phyloP scores from a whole-genome alignment of 2,888 invertebrate genomes.

The Thalpophila matura region DNA sequence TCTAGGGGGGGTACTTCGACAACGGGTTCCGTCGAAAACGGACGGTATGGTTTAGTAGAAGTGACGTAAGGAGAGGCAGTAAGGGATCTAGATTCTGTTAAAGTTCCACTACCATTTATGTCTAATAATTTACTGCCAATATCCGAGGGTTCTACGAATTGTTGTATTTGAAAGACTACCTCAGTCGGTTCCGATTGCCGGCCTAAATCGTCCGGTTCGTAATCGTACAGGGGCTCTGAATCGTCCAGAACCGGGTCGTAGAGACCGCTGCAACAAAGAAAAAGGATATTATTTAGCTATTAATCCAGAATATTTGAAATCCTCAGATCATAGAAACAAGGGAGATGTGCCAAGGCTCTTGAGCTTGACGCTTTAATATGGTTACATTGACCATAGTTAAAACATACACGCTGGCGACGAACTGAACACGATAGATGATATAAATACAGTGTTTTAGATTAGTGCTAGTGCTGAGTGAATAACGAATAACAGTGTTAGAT shows the following conservation, averaged over 20 bases:
- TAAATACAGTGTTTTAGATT: too few species aligned
- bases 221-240: conserved; percentile 80
- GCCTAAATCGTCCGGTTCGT: conserved; percentile 83
- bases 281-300: background rate
- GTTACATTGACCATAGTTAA: too few species aligned
- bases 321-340: too few species aligned
- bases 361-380: too few species aligned
- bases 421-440: too few species aligned
- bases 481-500: too few species aligned
- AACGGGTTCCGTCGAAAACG: conserved; percentile 81
- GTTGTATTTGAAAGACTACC: conserved; percentile 76
- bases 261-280: conserved; percentile 79
- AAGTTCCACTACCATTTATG: background rate
- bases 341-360: too few species aligned
- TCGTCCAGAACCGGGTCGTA: conserved; percentile 86
- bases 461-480: too few species aligned
- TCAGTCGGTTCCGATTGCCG: conserved; percentile 82
- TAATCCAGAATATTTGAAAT: too few species aligned
- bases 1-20: conserved; percentile 78
- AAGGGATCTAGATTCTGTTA: conserved; percentile 68
- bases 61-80: conserved; percentile 76
- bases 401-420: too few species aligned
- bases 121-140: conserved; percentile 51
- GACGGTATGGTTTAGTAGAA: conserved; percentile 77
- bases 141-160: conserved; percentile 66